phyloP scores from a whole-genome alignment of 2,888 invertebrate species.

The Drosophila greeni region DNA sequence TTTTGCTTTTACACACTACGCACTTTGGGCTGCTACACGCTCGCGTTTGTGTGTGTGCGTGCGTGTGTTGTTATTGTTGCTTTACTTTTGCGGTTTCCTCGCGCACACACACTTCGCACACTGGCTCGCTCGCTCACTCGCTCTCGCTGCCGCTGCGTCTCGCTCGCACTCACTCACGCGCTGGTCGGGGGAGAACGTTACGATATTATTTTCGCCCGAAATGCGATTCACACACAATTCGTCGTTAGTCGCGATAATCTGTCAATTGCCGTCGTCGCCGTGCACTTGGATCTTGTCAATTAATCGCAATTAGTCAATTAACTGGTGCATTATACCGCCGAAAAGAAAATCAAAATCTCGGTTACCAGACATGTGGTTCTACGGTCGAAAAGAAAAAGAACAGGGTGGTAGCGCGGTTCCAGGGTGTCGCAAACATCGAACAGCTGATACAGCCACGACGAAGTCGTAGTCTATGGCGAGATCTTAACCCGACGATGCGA shows the following conservation, averaged over 20 bases:
- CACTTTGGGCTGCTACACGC: slow-evolving; percentile 21
- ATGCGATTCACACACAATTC: slow-evolving; percentile 47
- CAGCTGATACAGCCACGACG: slow-evolving; percentile 1
- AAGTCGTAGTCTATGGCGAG: neutral
- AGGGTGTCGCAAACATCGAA: neutral
- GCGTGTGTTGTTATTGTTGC: slow-evolving; percentile 33
- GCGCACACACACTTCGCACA: slow-evolving; percentile 53
- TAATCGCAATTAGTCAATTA: slow-evolving; percentile 34
- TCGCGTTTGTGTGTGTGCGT: slow-evolving; percentile 27
- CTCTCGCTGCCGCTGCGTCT: slow-evolving; percentile 45
- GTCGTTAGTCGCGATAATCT: slow-evolving; percentile 62
- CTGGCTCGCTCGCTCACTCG: slow-evolving; percentile 51
- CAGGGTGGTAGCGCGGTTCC: slow-evolving; percentile 13
- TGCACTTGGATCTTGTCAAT: slow-evolving; percentile 42
- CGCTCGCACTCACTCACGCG: slow-evolving; percentile 64
- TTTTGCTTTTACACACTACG: slow-evolving; percentile 45
- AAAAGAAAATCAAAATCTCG: slow-evolving; percentile 68
- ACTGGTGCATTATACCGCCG: slow-evolving; percentile 69
- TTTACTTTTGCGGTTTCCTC: slow-evolving; percentile 60
- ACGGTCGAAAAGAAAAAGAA: slow-evolving; percentile 83
- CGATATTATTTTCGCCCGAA: slow-evolving; percentile 51
- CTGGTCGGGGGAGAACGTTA: slow-evolving; percentile 58
- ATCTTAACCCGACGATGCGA: no score
- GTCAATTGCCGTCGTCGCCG: slow-evolving; percentile 62
- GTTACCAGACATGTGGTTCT: slow-evolving; percentile 83